phyloP scores from a whole-genome alignment of 2,888 invertebrate genomes.

The Mesoligia furuncula region DNA sequence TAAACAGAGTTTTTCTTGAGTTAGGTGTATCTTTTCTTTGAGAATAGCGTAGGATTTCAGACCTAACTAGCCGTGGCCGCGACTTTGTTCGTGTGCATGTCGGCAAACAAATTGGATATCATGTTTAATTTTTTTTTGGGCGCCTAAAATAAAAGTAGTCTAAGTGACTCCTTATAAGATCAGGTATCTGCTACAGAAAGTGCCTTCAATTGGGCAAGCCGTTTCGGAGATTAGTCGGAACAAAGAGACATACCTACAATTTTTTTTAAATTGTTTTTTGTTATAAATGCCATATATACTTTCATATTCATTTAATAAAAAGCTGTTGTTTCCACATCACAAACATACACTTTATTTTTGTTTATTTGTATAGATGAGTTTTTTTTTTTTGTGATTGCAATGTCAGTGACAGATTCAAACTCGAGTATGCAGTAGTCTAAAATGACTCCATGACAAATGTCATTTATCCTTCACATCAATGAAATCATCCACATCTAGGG shows the following conservation, averaged over 20 bases:
- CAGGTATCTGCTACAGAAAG: too few relatives aligned
- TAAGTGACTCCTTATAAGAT: not conserved
- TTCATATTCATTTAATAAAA: too few relatives aligned
- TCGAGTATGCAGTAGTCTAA: too few relatives aligned
- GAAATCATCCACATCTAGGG: not conserved
- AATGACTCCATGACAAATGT: not conserved
- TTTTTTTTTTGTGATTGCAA: not conserved
- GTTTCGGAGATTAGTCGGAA: too few relatives aligned
- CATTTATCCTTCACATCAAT: not conserved
- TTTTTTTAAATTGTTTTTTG: too few relatives aligned
- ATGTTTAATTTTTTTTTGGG: not conserved
- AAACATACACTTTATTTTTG: too few relatives aligned
- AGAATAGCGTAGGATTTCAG: conserved; percentile 2
- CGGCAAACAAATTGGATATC: not conserved
- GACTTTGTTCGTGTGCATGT: not conserved
- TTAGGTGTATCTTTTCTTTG: conserved; percentile 19
- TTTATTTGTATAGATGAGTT: not conserved
- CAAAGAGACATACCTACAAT: too few relatives aligned
- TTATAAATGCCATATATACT: too few relatives aligned
- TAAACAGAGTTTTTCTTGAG: conserved; percentile 47
- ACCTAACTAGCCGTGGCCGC: not conserved
- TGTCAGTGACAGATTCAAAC: not conserved
- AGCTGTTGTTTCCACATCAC: too few relatives aligned
- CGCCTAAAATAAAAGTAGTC: not conserved
- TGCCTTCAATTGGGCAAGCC: too few relatives aligned